phyloP scores from a whole-genome alignment of 2,888 invertebrate species.

The Tridacna crocea region DNA sequence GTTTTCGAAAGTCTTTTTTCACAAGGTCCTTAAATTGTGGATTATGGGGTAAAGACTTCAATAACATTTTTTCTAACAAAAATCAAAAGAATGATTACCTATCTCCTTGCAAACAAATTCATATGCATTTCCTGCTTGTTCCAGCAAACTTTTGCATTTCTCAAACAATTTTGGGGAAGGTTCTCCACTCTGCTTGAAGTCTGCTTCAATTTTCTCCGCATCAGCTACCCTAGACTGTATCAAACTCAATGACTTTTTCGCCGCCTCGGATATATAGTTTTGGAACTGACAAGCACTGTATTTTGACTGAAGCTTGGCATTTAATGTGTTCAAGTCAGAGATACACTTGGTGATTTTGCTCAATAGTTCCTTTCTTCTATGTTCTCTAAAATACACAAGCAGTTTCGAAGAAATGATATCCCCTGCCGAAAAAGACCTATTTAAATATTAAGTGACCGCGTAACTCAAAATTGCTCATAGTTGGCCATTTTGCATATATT shows the following conservation, averaged over 20 bases:
- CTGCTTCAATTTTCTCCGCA: conserved; percentile 28
- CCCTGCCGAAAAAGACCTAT: too few species aligned
- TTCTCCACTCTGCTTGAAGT: conserved; percentile 26
- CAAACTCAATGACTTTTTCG: conserved; percentile 53
- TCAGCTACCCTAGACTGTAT: conserved; percentile 37
- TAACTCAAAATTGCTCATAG: too few species aligned
- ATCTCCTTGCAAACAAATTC: conserved; percentile 62
- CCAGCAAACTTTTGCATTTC: conserved; percentile 49
- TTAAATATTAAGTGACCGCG: too few species aligned
- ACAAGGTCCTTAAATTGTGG: neutral
- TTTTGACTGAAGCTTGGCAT: conserved; percentile 40
- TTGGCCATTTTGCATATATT: too few species aligned
- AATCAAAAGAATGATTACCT: conserved; percentile 48
- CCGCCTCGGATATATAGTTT: conserved; percentile 55
- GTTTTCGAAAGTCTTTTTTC: neutral
- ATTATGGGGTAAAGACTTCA: neutral
- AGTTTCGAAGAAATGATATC: too few species aligned
- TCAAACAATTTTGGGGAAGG: conserved; percentile 22
- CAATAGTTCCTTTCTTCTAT: conserved; percentile 59
- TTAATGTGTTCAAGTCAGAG: conserved; percentile 43
- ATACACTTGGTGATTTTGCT: conserved; percentile 51
- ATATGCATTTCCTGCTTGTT: conserved; percentile 57
- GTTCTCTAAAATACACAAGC: conserved; percentile 50
- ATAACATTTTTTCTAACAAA: too few species aligned
- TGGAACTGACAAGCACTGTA: conserved; percentile 53